Evolutionary conservation across 2,888 invertebrate genomes (phyloP), one percentile per base, ranked within the genome.

Genomic region (Melanargia galathea): DNA sequence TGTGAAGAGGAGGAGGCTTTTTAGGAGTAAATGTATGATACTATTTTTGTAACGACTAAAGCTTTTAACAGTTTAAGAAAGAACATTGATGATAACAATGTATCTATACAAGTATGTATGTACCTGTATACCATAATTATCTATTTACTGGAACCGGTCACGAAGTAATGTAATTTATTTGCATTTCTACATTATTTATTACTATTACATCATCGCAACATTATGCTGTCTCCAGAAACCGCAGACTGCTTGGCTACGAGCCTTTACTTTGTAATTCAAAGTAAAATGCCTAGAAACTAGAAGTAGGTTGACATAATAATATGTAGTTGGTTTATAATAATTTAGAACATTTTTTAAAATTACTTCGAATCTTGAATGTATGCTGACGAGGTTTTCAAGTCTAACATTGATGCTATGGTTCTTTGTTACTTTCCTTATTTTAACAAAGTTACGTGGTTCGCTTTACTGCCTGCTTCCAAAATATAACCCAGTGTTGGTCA

Each of bases 231-330:
- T 30, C 16, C 24, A 56, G 24, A 43, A 56, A 56, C 56, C 56
- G 56, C 56, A 56, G 56, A 56, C 56, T 30, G 56, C 40, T 24
- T 43, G 56, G 43, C 56, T 24, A 18, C 43, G 13, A 16, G 56
- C 8, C 16, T 43, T 56, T 43, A 11, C 16, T 49, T 24, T 56
- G 38, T n/a, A n/a, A n/a, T n/a, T n/a, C n/a, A n/a, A 13, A 54
- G 13, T 22, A 24, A n/a, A 38, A 54, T 38, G 16, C 22, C 22
- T 24, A 38, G n/a, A 35, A 52, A 48, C 26, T 49, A 49, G 24
- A 16, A 49, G 45, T 24, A 1, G 6, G 38, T 38, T 13, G 38
- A 38, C 38, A 35, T 13, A n/a, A n/a, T n/a, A n/a, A n/a, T n/a
- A n/a, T n/a, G n/a, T n/a, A n/a, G n/a, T n/a, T n/a, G n/a, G n/a